Evolutionary conservation across 2,888 invertebrate genomes (phyloP).

Genomic region (Ctenicera cuprea): DNA sequence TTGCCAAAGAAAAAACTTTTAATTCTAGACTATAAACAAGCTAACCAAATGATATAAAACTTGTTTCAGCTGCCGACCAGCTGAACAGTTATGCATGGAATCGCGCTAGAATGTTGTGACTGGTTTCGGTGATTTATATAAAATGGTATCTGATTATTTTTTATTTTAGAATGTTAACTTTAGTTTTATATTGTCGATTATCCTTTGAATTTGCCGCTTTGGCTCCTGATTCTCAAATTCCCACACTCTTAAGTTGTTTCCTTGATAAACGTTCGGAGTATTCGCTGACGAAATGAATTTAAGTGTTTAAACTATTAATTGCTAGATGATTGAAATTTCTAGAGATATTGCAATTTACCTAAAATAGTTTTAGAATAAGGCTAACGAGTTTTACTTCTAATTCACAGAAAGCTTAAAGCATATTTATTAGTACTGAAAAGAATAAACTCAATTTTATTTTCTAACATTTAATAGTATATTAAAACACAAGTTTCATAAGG

Average conservation of each 20-base stretch:
- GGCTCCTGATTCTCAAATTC: conserved; percentile 72
- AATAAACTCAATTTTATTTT: too few relatives aligned
- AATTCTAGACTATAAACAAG: conserved; percentile 52
- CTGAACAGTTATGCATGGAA: conserved; percentile 57
- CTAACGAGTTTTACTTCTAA: conserved; percentile 4
- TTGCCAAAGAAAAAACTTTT: conserved; percentile 37
- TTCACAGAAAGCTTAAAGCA: conserved; percentile 27
- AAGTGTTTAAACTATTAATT: conserved; percentile 56
- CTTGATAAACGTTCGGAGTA: conserved; percentile 65
- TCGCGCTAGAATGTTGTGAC: conserved; percentile 63
- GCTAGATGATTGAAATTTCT: conserved; percentile 23
- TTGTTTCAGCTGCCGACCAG: conserved; percentile 54
- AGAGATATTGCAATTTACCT: conserved; percentile 22
- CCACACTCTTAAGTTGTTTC: conserved; percentile 62
- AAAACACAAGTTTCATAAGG: too few relatives aligned
- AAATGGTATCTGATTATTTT: conserved; percentile 72
- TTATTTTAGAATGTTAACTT: conserved; percentile 72
- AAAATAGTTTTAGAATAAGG: conserved; percentile 18
- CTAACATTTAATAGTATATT: too few relatives aligned
- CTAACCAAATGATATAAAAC: conserved; percentile 53
- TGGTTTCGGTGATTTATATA: conserved; percentile 71
- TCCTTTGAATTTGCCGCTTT: conserved; percentile 70
- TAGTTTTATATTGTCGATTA: conserved; percentile 73
- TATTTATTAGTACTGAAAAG: too few relatives aligned
- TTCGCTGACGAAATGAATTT: conserved; percentile 58